These are phyloP conservation scores for Coreoperca whiteheadi DNA, from an alignment of 2,113 vertebrate species.

Conservation along the genomic window DNA sequence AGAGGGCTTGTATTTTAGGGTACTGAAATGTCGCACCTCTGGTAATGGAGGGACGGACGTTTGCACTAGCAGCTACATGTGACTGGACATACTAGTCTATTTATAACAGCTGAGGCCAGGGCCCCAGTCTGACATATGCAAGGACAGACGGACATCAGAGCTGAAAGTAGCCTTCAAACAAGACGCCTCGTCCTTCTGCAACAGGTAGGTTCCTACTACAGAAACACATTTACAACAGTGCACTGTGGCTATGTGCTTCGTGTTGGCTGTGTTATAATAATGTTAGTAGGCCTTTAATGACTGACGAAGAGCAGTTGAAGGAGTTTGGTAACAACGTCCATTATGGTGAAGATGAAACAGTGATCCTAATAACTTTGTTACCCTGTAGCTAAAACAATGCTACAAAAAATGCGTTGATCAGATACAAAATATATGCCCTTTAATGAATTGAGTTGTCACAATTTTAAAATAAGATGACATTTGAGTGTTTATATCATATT, in stretches of 20 bases:
- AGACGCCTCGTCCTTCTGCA: conserved; percentile 47
- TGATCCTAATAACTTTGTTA: background rate
- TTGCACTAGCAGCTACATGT: conserved; percentile 73
- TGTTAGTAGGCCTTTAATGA: conserved; percentile 8
- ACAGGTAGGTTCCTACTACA: conserved; percentile 72
- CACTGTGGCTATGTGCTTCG: background rate
- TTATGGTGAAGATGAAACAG: background rate
- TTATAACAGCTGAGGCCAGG: conserved; percentile 78
- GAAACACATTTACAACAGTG: background rate
- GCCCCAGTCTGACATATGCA: conserved; percentile 62
- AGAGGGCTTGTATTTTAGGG: conserved; percentile 49
- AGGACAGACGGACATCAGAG: conserved; percentile 73
- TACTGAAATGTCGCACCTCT: conserved; percentile 72
- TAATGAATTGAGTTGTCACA: background rate
- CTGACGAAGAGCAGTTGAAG: background rate
- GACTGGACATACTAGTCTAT: conserved; percentile 81
- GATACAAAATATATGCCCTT: background rate
- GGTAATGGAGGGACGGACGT: conserved; percentile 50
- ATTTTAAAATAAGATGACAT: background rate
- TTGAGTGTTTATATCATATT: background rate
- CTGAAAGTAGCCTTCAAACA: conserved; percentile 46
- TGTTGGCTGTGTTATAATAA: background rate
- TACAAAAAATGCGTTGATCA: background rate
- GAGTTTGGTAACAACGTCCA: background rate
- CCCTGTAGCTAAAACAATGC: background rate